Evolutionary conservation across 2,797 vertebrate genomes (phyloP).

Genomic region (Menidia menidia): DNA sequence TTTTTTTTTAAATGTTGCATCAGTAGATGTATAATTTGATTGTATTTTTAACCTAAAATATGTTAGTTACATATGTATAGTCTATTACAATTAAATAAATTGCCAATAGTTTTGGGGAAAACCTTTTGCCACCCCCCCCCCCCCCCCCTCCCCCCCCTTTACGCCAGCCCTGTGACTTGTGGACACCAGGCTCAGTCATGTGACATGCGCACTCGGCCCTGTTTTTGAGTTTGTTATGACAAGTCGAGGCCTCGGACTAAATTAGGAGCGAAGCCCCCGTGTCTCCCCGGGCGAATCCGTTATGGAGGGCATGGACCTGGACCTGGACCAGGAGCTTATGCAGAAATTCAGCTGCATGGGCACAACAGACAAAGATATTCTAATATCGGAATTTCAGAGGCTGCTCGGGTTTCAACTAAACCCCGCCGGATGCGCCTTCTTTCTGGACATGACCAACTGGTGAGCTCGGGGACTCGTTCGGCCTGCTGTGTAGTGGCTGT

Average conservation of each 20-base stretch:
- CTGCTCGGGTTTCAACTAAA: conserved; percentile 97
- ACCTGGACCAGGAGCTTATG: conserved; percentile 95
- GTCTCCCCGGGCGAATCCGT: conserved; percentile 69
- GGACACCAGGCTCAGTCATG: conserved; percentile 35
- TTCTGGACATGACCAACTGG: conserved; percentile 99
- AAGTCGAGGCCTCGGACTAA: conserved; percentile 86
- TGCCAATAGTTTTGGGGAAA: no score
- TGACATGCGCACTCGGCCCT: conserved; percentile 83
- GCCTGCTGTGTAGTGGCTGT: conserved; percentile 48
- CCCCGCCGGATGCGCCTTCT: conserved; percentile 97
- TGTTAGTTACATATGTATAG: no score
- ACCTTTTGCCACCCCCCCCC: no score
- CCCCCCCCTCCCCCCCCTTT: no score
- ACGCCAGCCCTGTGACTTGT: not conserved
- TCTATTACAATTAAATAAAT: no score
- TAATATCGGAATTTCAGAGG: conserved; percentile 96
- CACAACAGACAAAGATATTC: conserved; percentile 96
- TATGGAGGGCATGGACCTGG: conserved; percentile 95
- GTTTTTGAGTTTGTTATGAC: conserved; percentile 86
- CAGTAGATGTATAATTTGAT: no score
- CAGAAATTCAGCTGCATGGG: conserved; percentile 99
- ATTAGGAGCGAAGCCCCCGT: conserved; percentile 75
- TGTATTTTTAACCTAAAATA: no score
- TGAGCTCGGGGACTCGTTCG: conserved; percentile 83
- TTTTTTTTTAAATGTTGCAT: no score